Percentiles rank a stretch among this genome's conserved stretches.
These are phyloP conservation scores for Falco rusticolus DNA, from an alignment of 2,797 vertebrate genomes.

Conservation along the genomic window DNA sequence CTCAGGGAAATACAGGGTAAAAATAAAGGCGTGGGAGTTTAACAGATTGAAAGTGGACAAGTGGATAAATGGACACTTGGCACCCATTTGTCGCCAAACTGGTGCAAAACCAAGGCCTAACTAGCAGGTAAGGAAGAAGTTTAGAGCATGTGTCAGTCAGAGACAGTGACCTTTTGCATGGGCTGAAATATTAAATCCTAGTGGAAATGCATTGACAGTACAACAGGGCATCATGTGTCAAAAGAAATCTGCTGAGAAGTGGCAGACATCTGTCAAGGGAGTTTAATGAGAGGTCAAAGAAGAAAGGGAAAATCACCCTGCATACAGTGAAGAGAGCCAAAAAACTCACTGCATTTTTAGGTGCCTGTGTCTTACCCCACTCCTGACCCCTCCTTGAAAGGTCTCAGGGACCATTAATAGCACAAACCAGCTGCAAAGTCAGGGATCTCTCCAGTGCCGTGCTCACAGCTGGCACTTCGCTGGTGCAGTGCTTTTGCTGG, in stretches of 20 bases:
- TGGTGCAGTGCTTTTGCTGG: neutral
- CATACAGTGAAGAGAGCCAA: neutral
- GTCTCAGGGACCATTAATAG: neutral
- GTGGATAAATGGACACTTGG: neutral
- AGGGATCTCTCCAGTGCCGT: neutral
- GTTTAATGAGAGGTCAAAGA: neutral
- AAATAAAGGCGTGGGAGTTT: neutral
- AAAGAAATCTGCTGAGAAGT: neutral
- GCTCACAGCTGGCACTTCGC: neutral
- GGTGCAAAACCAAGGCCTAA: neutral
- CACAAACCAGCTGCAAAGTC: neutral
- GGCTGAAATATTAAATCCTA: neutral
- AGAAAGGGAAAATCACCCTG: neutral
- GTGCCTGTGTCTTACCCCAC: neutral
- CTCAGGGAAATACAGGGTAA: neutral
- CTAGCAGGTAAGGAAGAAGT: neutral
- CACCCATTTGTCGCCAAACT: neutral
- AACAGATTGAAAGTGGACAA: neutral
- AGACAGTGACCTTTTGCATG: neutral
- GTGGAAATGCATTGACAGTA: neutral
- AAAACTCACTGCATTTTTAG: neutral
- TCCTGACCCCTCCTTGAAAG: rapidly evolving
- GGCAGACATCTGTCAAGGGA: neutral
- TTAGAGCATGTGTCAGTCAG: neutral
- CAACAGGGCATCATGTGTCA: neutral